phyloP scores from a whole-genome alignment of 2,888 invertebrate species.

The Smittia sp. region DNA sequence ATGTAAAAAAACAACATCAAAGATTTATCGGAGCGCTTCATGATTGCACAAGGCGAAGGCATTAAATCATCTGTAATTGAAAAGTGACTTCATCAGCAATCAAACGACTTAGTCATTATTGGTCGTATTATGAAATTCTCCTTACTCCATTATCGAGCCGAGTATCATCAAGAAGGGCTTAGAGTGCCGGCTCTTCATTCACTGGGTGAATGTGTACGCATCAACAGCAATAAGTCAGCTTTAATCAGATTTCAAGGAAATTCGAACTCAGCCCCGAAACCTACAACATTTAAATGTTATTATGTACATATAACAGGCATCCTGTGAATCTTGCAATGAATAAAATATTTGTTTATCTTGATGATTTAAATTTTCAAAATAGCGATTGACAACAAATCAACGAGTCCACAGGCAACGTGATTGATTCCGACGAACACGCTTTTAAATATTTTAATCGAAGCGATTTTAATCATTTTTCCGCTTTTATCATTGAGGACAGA shows the following conservation, averaged over 20 bases:
- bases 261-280: not conserved
- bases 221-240: slow-evolving; percentile 21
- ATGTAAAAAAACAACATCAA: not conserved
- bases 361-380: not conserved
- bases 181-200: not conserved
- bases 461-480: not conserved
- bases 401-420: slow-evolving; percentile 24
- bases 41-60: slow-evolving; percentile 11
- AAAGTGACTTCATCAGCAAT: slow-evolving; percentile 36
- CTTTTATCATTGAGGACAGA: slow-evolving; percentile 1
- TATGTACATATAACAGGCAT: not conserved
- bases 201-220: not conserved
- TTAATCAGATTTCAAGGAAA: slow-evolving; percentile 10
- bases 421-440: slow-evolving; percentile 7
- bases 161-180: not conserved
- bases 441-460: not conserved
- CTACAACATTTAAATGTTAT: not conserved
- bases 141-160: not conserved
- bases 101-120: slow-evolving; percentile 23
- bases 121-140: not conserved
- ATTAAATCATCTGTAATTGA: slow-evolving; percentile 41
- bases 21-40: slow-evolving; percentile 36
- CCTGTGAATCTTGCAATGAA: slow-evolving; percentile 13
- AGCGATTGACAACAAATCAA: slow-evolving; percentile 2
- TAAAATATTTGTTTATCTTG: slow-evolving; percentile 22